phyloP scores from a whole-genome alignment of 2,888 invertebrate genomes.

The Anagyrus pseudococci region DNA sequence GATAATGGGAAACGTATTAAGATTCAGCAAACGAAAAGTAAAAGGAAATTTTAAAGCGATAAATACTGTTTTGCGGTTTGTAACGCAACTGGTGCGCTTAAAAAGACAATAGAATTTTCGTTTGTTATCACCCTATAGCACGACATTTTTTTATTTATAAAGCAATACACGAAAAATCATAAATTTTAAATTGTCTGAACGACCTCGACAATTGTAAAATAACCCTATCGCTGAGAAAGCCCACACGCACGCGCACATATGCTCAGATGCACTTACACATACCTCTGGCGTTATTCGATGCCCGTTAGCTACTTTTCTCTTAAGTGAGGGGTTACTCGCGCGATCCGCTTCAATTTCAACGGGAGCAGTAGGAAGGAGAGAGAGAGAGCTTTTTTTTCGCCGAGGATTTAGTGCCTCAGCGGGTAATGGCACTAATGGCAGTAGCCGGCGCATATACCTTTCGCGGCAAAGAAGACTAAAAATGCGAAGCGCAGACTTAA shows the following conservation, averaged over 20 bases:
- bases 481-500: conserved; percentile 42
- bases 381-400: conserved; percentile 25
- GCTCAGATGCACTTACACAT: too few relatives aligned
- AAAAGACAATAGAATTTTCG: too few relatives aligned
- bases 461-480: conserved; percentile 32
- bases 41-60: conserved; percentile 6
- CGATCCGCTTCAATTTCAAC: conserved; percentile 19
- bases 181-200: too few relatives aligned
- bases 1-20: conserved; percentile 6
- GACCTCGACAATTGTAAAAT: too few relatives aligned
- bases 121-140: too few relatives aligned
- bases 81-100: neutral
- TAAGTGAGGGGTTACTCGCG: conserved; percentile 25
- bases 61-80: conserved; percentile 11
- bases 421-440: conserved; percentile 50
- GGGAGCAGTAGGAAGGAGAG: too few relatives aligned
- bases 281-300: too few relatives aligned
- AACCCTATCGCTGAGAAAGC: too few relatives aligned
- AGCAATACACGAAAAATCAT: too few relatives aligned
- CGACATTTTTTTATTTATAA: too few relatives aligned
- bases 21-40: conserved; percentile 13
- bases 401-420: conserved; percentile 43
- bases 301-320: conserved; percentile 14
- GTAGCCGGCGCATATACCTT: too few relatives aligned
- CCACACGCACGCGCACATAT: too few relatives aligned